Base-by-base conservation (phyloP, 2,113 vertebrate genomes). In the Suricata suricatta region DNA sequence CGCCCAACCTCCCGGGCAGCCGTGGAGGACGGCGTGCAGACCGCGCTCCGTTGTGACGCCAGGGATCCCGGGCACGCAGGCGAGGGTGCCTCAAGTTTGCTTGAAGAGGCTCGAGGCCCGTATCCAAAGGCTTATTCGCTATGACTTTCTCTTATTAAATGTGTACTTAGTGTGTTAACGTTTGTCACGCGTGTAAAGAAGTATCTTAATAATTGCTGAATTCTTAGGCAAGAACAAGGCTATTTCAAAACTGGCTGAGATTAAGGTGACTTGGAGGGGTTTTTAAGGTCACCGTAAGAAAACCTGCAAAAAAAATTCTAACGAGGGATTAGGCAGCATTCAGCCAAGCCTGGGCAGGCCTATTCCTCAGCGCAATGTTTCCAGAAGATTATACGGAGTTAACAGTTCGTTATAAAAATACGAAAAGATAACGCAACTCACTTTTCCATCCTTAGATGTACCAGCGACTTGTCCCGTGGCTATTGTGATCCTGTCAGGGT, bases 401-500 rank as follows among this genome's bases (percentile, higher is more conserved):
- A 76, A 64, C 7, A 47, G 31, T 9, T 91, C 6, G 44, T 23
- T 60, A 93, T 5, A 47, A 31, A 96, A 71, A 21, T 6, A 68
- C 0, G 33, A 76, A 15, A 15, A 76, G 44, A n/a, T 1, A 47
- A 33, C 0, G 14, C 25, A 68, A 98, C 99, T 99, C 99, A 99
- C 99, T 99, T 99, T 99, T 88, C 99, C 99, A 96, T 99, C 99
- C 95, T 99, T 99, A n/a, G 99, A 99, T 16, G 99, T 99, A 90
- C 99, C 99, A 9, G 99, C 99, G 85, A 99, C 99, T 98, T 99
- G 99, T 89, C 99, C 99, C 23, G 99, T 99, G 98, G 99, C 99
- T 98, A 99, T 99, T 95, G 99, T 99, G 99, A 99, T 99, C 98
- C 99, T 99, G 97, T 99, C 99, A 35, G 99, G 99, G 97, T 99